Percentiles rank a stretch among this genome's conserved stretches.
Conservation (phyloP, 2,797 vertebrate genomes). For the Vireo griseus region DNA sequence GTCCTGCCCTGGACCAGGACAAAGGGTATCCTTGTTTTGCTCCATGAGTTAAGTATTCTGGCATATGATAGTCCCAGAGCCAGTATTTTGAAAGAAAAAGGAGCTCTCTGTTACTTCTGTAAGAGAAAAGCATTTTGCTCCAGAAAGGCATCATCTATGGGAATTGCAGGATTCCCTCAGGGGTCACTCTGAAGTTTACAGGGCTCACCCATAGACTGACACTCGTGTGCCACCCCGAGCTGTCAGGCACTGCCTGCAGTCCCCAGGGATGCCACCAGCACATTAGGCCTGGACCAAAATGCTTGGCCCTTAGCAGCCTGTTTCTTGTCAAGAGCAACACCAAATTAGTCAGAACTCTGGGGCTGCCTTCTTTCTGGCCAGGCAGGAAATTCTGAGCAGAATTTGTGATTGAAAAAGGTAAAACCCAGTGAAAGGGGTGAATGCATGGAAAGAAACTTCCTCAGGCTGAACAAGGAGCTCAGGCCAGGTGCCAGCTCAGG, state of each 20-base stretch:
- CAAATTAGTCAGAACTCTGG: rapidly evolving
- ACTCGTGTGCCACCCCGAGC: rapidly evolving
- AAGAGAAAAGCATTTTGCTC: background rate
- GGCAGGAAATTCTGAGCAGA: background rate
- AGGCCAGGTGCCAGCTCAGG: background rate
- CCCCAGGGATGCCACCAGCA: background rate
- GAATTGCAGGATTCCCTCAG: background rate
- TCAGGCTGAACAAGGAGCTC: background rate
- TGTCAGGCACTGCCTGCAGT: background rate
- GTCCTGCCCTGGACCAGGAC: background rate
- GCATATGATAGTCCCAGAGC: background rate
- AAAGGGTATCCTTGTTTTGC: background rate
- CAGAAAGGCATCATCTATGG: background rate
- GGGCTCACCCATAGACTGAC: too few relatives aligned
- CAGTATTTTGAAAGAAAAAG: background rate
- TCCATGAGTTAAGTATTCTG: background rate
- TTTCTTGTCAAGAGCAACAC: background rate
- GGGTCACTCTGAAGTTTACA: background rate
- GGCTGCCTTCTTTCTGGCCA: background rate
- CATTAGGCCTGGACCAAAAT: background rate
- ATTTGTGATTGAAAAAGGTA: background rate
- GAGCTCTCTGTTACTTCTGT: background rate
- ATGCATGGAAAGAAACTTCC: background rate
- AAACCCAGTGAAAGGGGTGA: background rate
- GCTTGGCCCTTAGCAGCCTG: background rate